Conservation (phyloP, 2,888 invertebrate species). For the Rhagonycha fulva region DNA sequence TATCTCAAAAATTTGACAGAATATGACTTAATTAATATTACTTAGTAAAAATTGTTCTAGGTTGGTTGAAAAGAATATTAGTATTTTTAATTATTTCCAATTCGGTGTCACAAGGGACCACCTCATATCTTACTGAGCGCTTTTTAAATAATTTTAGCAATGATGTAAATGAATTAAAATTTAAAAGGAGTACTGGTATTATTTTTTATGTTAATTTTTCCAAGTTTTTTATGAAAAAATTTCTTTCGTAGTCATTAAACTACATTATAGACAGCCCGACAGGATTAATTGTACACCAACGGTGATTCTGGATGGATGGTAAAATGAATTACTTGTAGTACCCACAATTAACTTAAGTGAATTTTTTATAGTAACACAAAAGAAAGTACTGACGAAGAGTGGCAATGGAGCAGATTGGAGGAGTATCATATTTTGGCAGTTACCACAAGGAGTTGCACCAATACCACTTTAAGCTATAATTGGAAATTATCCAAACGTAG, state of each 20-base stretch:
- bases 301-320: not conserved
- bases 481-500: not conserved
- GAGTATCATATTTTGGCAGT: not conserved
- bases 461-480: not conserved
- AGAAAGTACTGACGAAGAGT: slow-evolving; percentile 4
- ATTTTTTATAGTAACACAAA: slow-evolving; percentile 12
- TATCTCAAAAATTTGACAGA: not conserved
- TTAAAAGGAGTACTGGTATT: not conserved
- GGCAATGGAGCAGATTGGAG: slow-evolving; percentile 12
- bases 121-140: not conserved
- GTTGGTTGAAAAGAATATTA: not conserved
- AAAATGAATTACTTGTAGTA: not conserved
- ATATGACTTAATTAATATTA: not conserved
- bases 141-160: not conserved
- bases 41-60: not conserved
- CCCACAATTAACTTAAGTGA: not conserved
- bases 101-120: not conserved
- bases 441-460: not conserved
- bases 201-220: not conserved
- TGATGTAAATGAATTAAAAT: not conserved
- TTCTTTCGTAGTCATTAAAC: not conserved
- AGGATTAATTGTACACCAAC: not conserved
- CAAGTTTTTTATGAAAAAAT: not conserved
- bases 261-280: not conserved
- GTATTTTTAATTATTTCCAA: not conserved